Percentiles rank a stretch among this genome's conserved stretches.
These are phyloP conservation scores for Tyrophagus putrescentiae DNA, from an alignment of 1,140 invertebrate species.

Conservation along the genomic window DNA sequence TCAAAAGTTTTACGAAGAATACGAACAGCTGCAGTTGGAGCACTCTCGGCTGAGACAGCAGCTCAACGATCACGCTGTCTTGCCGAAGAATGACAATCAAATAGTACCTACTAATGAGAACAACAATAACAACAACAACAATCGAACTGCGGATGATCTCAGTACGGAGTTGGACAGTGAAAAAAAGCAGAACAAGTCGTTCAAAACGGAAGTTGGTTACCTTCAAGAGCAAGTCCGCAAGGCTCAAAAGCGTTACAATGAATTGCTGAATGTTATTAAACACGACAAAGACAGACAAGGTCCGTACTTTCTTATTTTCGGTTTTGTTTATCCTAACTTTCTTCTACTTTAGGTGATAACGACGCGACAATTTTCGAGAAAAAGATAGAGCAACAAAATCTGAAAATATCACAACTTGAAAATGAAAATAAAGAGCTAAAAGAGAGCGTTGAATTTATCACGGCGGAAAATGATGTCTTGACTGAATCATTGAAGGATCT, in stretches of 20 bases:
- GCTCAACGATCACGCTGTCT: neutral
- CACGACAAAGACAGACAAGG: neutral
- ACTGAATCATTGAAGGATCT: slow-evolving; percentile 12
- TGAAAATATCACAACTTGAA: slow-evolving; percentile 15
- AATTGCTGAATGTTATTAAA: neutral
- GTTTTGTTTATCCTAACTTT: neutral
- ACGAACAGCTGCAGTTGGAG: slow-evolving; percentile 8
- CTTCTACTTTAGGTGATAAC: neutral
- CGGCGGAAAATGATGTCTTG: slow-evolving; percentile 5
- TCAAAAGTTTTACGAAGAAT: slow-evolving; percentile 8
- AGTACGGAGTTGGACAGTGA: slow-evolving; percentile 4
- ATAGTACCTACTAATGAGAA: neutral
- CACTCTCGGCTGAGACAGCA: slow-evolving; percentile 5
- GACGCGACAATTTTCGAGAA: neutral
- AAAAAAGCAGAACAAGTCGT: neutral
- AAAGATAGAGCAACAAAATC: neutral
- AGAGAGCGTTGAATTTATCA: slow-evolving; percentile 19
- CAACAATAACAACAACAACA: neutral
- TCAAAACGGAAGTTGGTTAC: neutral
- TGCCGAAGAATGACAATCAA: neutral
- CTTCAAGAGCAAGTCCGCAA: neutral
- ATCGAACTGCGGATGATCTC: neutral
- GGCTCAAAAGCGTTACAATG: neutral
- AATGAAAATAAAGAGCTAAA: slow-evolving; percentile 17
- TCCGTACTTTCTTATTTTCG: neutral